phyloP scores from a whole-genome alignment of 1,140 invertebrate genomes.

The Laupala kohalensis region DNA sequence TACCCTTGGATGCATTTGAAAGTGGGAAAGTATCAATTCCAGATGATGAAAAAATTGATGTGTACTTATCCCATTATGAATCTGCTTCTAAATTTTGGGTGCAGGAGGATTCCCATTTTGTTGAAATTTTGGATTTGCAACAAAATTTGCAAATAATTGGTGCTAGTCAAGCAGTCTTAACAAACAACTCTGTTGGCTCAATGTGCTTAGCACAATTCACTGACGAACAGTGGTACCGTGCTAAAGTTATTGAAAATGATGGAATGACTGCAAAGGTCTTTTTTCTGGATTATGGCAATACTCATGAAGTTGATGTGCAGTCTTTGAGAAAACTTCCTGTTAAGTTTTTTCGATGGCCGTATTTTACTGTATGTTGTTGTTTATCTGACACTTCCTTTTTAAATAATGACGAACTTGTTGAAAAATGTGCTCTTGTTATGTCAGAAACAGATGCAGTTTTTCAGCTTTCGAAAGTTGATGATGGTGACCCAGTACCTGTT shows the following conservation, averaged over 20 bases:
- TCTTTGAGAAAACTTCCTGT: constrained; percentile 38
- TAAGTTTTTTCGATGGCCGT: neutral
- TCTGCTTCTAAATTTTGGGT: constrained; percentile 48
- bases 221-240: constrained; percentile 71
- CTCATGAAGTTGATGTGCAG: constrained; percentile 47
- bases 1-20: neutral
- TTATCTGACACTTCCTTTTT: neutral
- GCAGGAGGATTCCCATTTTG: constrained; percentile 38
- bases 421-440: neutral
- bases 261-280: constrained; percentile 54
- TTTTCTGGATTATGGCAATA: constrained; percentile 75
- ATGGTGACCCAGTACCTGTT: neutral
- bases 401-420: neutral
- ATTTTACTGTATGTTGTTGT: neutral
- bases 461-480: neutral
- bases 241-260: constrained; percentile 57
- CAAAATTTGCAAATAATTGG: neutral
- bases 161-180: neutral
- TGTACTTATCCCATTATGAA: constrained; percentile 40
- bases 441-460: neutral
- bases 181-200: constrained; percentile 15
- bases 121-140: constrained; percentile 33
- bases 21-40: neutral
- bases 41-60: constrained; percentile 10
- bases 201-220: constrained; percentile 48